These are phyloP conservation scores for Lontra canadensis DNA, from an alignment of 2,113 vertebrate species.

Conservation along the genomic window DNA sequence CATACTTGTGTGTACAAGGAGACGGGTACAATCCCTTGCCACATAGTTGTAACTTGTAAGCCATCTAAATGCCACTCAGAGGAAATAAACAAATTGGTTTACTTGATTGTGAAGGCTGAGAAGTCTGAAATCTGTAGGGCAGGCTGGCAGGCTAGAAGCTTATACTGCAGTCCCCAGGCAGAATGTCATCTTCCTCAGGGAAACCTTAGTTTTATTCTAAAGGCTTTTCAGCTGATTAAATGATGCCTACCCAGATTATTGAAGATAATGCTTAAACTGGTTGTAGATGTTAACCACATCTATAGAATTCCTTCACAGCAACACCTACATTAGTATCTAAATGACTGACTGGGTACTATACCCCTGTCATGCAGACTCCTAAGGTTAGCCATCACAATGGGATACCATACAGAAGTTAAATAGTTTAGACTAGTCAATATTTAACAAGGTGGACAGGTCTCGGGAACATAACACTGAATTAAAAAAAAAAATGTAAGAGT, in stretches of 20 bases:
- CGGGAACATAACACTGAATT: background rate
- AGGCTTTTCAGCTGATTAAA: background rate
- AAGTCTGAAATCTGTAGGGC: background rate
- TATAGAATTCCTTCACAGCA: background rate
- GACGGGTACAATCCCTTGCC: background rate
- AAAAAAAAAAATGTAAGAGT: background rate
- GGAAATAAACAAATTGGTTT: background rate
- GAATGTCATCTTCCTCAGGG: background rate
- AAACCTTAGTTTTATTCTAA: background rate
- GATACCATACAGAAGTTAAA: background rate
- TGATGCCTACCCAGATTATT: background rate
- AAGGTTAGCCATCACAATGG: background rate
- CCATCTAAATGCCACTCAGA: background rate
- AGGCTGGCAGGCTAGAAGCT: background rate
- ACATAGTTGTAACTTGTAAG: background rate
- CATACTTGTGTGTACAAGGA: background rate
- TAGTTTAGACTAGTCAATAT: background rate
- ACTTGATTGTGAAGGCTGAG: background rate
- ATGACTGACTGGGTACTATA: background rate
- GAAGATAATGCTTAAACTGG: background rate
- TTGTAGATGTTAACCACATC: background rate
- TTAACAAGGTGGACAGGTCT: background rate
- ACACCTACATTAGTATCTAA: background rate
- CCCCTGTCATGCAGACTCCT: background rate
- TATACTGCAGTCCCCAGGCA: background rate